Evolutionary conservation across 2,888 invertebrate species (phyloP).

Genomic region (Aporophyla lueneburgensis): DNA sequence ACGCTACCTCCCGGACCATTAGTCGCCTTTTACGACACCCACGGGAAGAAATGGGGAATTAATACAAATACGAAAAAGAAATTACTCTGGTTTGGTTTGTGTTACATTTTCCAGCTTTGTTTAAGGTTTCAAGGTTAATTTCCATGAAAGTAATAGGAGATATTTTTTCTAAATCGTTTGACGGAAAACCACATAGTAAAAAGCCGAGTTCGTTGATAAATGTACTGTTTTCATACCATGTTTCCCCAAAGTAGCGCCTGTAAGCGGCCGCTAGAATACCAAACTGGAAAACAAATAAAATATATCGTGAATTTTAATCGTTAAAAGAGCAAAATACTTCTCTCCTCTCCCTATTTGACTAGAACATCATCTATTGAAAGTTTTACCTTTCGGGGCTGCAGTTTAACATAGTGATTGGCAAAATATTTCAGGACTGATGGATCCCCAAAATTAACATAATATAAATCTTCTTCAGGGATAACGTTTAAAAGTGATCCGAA

Average conservation of each 20-base stretch:
- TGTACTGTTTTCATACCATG: slow-evolving; percentile 80
- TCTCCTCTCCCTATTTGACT: neutral
- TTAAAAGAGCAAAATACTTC: neutral
- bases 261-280: slow-evolving; percentile 84
- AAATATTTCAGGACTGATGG: slow-evolving; percentile 83
- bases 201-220: slow-evolving; percentile 84
- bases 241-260: slow-evolving; percentile 81
- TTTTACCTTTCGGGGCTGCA: slow-evolving; percentile 82
- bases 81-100: slow-evolving; percentile 80
- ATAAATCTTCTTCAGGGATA: slow-evolving; percentile 87
- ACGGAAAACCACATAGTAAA: slow-evolving; percentile 85
- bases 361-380: neutral
- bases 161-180: slow-evolving; percentile 79
- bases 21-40: too few species aligned
- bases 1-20: too few species aligned
- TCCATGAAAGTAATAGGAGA: slow-evolving; percentile 79
- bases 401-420: slow-evolving; percentile 72
- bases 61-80: neutral
- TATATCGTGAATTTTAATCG: neutral
- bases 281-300: slow-evolving; percentile 71
- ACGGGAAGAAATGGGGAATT: too few species aligned
- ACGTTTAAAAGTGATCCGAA: slow-evolving; percentile 81
- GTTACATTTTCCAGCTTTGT: slow-evolving; percentile 78
- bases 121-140: slow-evolving; percentile 77
- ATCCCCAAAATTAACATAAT: slow-evolving; percentile 86